Evolutionary conservation across 2,888 invertebrate species (phyloP).

Genomic region (Aquatica leii): DNA sequence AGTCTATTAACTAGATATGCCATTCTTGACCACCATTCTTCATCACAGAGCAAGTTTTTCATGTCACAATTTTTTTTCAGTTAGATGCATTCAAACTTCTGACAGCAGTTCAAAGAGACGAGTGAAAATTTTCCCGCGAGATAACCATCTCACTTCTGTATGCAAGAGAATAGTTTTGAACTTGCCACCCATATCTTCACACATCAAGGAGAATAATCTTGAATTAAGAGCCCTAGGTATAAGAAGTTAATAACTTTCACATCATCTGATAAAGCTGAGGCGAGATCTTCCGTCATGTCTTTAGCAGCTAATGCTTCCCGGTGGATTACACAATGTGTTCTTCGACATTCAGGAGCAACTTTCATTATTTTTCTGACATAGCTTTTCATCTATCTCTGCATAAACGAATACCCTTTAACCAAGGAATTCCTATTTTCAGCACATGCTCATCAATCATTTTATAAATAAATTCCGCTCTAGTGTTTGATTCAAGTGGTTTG

Average conservation of each 20-base stretch:
- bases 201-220: slow-evolving; percentile 26
- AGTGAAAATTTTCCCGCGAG: slow-evolving; percentile 39
- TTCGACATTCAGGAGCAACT: slow-evolving; percentile 25
- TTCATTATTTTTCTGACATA: slow-evolving; percentile 38
- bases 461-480: slow-evolving; percentile 42
- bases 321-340: slow-evolving; percentile 35
- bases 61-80: slow-evolving; percentile 22
- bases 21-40: slow-evolving; percentile 28
- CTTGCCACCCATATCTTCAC: slow-evolving; percentile 34
- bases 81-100: slow-evolving; percentile 37
- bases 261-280: slow-evolving; percentile 23
- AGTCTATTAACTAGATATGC: slow-evolving; percentile 26
- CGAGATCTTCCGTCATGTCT: slow-evolving; percentile 27
- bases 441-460: slow-evolving; percentile 40
- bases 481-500: no score
- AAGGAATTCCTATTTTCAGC: slow-evolving; percentile 37
- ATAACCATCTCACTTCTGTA: slow-evolving; percentile 40
- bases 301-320: slow-evolving; percentile 33
- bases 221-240: slow-evolving; percentile 28
- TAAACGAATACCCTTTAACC: slow-evolving; percentile 41
- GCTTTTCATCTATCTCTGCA: slow-evolving; percentile 43
- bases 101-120: slow-evolving; percentile 39
- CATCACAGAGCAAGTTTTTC: slow-evolving; percentile 21
- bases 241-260: slow-evolving; percentile 32
- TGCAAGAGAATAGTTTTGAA: slow-evolving; percentile 34